phyloP scores from a whole-genome alignment of 2,797 vertebrate species.

The Iguana delicatissima region DNA sequence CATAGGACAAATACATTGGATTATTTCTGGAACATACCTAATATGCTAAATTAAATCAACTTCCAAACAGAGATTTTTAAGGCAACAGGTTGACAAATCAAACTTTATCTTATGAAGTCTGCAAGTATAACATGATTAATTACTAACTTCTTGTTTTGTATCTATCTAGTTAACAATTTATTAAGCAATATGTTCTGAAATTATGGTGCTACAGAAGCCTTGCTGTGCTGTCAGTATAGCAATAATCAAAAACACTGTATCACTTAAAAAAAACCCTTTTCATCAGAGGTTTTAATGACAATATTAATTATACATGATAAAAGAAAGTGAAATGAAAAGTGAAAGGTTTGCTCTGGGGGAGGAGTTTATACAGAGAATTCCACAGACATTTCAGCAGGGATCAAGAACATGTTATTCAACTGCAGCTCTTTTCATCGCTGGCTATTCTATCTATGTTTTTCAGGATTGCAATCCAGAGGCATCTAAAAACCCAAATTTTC shows the following conservation, averaged over 20 bases:
- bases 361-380: background rate
- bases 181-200: background rate
- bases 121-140: background rate
- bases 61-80: background rate
- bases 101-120: background rate
- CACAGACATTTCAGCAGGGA: slow-evolving; percentile 37
- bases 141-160: background rate
- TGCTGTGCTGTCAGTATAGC: background rate
- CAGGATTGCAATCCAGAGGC: no score
- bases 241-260: background rate
- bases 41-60: background rate
- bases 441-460: no score
- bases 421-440: no score
- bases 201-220: background rate
- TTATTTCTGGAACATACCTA: background rate
- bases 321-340: background rate
- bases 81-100: background rate
- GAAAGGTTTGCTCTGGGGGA: no score
- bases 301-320: background rate
- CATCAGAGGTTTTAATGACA: no score
- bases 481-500: no score
- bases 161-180: background rate
- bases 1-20: background rate
- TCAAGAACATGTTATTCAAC: no score
- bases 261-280: background rate